A percentile compares a stretch with the other conserved stretches of the same genome.
Conservation (phyloP, 2,888 invertebrate species). For the Spodoptera littoralis region DNA sequence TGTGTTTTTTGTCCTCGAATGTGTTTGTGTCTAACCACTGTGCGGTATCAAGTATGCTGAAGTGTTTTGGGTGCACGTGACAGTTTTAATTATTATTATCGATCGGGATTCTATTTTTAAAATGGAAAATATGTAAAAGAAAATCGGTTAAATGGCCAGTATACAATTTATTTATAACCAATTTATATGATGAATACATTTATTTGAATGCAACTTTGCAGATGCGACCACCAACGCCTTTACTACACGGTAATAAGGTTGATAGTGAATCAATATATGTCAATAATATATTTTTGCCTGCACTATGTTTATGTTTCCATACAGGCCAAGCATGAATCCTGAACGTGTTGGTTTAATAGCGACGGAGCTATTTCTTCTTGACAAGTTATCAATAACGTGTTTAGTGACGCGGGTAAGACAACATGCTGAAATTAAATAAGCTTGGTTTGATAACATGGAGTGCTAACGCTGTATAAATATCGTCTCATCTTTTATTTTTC, state of each 20-base stretch:
- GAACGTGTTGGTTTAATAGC: constrained; percentile 29
- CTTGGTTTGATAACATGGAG: too few relatives aligned
- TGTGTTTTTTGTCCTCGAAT: constrained; percentile 63
- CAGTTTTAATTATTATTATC: constrained; percentile 20
- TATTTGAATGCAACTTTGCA: too few relatives aligned
- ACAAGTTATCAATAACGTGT: background rate
- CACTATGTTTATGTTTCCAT: constrained; percentile 18
- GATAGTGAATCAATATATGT: too few relatives aligned
- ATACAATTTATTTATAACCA: too few relatives aligned
- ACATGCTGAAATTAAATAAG: too few relatives aligned
- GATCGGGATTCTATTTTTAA: background rate
- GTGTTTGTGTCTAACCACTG: constrained; percentile 57
- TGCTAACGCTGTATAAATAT: too few relatives aligned
- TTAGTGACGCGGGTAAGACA: too few relatives aligned
- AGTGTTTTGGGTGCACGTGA: constrained; percentile 41
- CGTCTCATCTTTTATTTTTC: too few relatives aligned
- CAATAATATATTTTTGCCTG: constrained; percentile 8
- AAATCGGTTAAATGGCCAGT: too few relatives aligned
- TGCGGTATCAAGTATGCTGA: constrained; percentile 43
- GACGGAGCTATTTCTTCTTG: constrained; percentile 21
- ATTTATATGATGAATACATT: too few relatives aligned
- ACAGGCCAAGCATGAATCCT: constrained; percentile 14
- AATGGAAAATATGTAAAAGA: background rate
- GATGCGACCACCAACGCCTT: too few relatives aligned
- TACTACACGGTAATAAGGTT: too few relatives aligned